These are phyloP conservation scores for Leptothorax acervorum DNA, from an alignment of 2,888 invertebrate species.

Conservation along the genomic window DNA sequence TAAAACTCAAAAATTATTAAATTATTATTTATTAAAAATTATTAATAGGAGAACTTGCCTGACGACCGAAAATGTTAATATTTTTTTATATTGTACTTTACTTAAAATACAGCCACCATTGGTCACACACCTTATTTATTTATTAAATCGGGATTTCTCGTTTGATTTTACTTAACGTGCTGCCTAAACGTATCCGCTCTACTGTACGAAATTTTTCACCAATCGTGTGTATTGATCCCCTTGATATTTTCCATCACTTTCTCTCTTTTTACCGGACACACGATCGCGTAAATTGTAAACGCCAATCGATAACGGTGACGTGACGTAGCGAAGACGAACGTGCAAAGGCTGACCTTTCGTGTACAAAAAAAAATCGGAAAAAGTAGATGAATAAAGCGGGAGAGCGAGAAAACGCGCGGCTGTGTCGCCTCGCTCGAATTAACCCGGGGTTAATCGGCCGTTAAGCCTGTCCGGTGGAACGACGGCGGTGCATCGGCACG, in stretches of 20 bases:
- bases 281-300: background rate
- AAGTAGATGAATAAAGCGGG: constrained; percentile 56
- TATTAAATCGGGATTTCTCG: background rate
- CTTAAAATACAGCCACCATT: background rate
- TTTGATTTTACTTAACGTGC: background rate
- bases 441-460: constrained; percentile 62
- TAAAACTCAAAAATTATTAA: background rate
- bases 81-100: background rate
- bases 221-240: background rate
- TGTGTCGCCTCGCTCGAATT: constrained; percentile 55
- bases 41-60: background rate
- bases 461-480: constrained; percentile 55
- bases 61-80: background rate
- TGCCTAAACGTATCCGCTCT: background rate
- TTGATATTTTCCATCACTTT: too few relatives aligned
- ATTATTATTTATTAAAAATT: background rate
- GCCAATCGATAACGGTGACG: constrained; percentile 53
- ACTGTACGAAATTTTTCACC: background rate
- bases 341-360: constrained; percentile 67
- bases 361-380: constrained; percentile 59
- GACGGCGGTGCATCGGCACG: constrained; percentile 58
- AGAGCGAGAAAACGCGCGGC: constrained; percentile 25
- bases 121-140: background rate
- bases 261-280: background rate
- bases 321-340: constrained; percentile 12